phyloP scores from a whole-genome alignment of 2,113 vertebrate species.

The Stigmatopora argus region DNA sequence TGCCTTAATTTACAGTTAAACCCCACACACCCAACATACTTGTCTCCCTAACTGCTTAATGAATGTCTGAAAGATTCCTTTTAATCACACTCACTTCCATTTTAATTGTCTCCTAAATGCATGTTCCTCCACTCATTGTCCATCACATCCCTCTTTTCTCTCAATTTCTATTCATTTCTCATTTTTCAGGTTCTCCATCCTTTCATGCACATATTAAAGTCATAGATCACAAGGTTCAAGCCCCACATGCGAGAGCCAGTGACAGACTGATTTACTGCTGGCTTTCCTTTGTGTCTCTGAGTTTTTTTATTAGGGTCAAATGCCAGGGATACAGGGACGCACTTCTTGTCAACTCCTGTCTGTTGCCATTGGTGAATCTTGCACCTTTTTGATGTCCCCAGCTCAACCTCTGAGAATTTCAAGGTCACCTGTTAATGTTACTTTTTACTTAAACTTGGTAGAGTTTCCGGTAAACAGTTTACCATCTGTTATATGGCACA shows the following conservation, averaged over 20 bases:
- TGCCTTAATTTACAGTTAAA: neutral
- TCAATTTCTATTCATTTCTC: constrained; percentile 8
- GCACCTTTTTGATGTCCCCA: constrained; percentile 31
- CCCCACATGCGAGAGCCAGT: constrained; percentile 35
- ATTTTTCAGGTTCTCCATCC: constrained; percentile 17
- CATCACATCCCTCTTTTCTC: constrained; percentile 16
- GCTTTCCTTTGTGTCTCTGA: constrained; percentile 51
- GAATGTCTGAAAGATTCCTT: neutral
- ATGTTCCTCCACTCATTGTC: neutral
- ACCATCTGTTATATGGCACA: constrained; percentile 29
- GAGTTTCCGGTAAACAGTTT: constrained; percentile 13
- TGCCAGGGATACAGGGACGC: constrained; percentile 55
- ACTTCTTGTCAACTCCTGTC: constrained; percentile 53
- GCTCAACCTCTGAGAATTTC: constrained; percentile 43
- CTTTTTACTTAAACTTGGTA: constrained; percentile 42
- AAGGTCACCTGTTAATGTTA: constrained; percentile 56
- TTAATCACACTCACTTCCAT: neutral
- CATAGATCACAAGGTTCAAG: constrained; percentile 61
- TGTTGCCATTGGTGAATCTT: constrained; percentile 48
- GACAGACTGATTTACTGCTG: constrained; percentile 55
- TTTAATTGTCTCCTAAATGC: neutral
- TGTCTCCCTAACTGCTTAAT: neutral
- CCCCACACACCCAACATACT: neutral
- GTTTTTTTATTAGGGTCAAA: constrained; percentile 62
- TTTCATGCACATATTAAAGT: constrained; percentile 57